phyloP scores from a whole-genome alignment of 2,888 invertebrate species.

The Mylabris sibirica region DNA sequence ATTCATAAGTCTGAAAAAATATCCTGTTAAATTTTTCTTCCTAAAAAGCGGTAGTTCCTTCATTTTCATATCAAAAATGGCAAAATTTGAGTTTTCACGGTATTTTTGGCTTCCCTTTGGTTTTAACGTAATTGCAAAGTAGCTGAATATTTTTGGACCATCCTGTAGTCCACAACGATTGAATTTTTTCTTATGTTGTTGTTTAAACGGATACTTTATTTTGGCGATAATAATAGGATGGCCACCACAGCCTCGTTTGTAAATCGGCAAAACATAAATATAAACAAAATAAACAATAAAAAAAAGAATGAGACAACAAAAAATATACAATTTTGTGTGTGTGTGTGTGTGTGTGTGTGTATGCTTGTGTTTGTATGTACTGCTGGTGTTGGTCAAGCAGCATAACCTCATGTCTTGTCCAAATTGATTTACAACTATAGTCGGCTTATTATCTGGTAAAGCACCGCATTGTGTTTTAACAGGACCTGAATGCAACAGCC shows the following conservation, averaged over 20 bases:
- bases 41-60: too few species aligned
- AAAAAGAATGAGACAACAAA: neutral
- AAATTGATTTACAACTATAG: slow-evolving; percentile 57
- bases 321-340: neutral
- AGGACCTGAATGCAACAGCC: slow-evolving; percentile 46
- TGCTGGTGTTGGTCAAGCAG: slow-evolving; percentile 15
- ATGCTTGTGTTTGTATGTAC: neutral
- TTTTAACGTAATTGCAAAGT: too few species aligned
- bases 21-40: too few species aligned
- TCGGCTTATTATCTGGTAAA: slow-evolving; percentile 57
- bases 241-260: slow-evolving; percentile 6
- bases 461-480: slow-evolving; percentile 56
- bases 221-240: slow-evolving; percentile 14
- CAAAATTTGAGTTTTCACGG: too few species aligned
- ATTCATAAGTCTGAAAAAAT: too few species aligned
- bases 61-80: too few species aligned
- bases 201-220: neutral
- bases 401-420: slow-evolving; percentile 12
- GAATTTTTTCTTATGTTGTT: neutral
- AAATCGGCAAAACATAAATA: slow-evolving; percentile 9
- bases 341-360: neutral
- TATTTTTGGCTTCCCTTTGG: too few species aligned
- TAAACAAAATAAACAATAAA: neutral
- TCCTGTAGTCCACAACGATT: neutral
- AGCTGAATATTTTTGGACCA: neutral